Conservation (phyloP, 2,888 invertebrate species). For the Deilephila elpenor region DNA sequence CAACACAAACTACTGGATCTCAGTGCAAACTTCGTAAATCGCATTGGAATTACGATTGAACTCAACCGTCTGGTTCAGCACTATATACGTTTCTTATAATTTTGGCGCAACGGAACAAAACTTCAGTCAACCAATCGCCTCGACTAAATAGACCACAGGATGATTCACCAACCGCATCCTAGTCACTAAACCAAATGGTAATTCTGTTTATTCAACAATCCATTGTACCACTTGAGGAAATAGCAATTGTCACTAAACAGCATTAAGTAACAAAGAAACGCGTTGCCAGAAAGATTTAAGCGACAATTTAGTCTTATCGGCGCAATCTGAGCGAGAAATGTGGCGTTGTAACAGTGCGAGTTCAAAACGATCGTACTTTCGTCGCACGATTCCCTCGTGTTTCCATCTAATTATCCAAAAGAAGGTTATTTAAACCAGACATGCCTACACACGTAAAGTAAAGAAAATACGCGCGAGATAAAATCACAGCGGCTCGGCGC, state of each 20-base stretch:
- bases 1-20: constrained; percentile 51
- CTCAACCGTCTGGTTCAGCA: constrained; percentile 28
- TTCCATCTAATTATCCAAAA: constrained; percentile 61
- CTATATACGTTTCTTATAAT: constrained; percentile 20
- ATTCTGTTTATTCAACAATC: constrained; percentile 68
- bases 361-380: constrained; percentile 66
- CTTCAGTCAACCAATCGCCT: neutral
- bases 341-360: constrained; percentile 65
- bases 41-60: constrained; percentile 48
- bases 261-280: constrained; percentile 67
- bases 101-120: neutral
- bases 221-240: constrained; percentile 68
- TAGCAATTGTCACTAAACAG: constrained; percentile 64
- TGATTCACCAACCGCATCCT: constrained; percentile 43
- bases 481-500: constrained; percentile 40
- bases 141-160: constrained; percentile 23
- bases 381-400: constrained; percentile 54
- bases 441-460: constrained; percentile 37
- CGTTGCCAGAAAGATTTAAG: constrained; percentile 67
- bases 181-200: constrained; percentile 34
- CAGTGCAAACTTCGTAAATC: constrained; percentile 50
- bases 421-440: constrained; percentile 54
- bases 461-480: constrained; percentile 38
- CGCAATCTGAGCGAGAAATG: constrained; percentile 62
- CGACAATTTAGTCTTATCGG: constrained; percentile 66